phyloP scores from a whole-genome alignment of 2,113 vertebrate species.

The Aspidoscelis tigris region DNA sequence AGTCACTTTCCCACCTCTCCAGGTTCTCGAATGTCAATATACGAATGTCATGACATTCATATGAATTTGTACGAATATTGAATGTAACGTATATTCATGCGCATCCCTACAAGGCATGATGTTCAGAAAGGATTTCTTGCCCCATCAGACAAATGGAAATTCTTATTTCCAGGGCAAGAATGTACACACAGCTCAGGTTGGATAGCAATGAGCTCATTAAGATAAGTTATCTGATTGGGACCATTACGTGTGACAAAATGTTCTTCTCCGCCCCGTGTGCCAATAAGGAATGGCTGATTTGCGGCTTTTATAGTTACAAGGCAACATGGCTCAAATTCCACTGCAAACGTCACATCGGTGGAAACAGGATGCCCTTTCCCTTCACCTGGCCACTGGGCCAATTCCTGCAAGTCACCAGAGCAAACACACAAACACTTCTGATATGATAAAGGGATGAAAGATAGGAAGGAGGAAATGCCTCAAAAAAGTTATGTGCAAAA shows the following conservation, averaged over 20 bases:
- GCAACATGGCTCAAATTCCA: neutral
- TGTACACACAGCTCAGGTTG: neutral
- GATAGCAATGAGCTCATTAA: neutral
- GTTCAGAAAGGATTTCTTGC: neutral
- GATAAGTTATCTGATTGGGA: neutral
- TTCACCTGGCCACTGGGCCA: neutral
- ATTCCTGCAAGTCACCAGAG: neutral
- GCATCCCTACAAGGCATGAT: no score
- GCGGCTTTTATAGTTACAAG: neutral
- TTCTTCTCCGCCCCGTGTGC: neutral
- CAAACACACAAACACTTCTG: neutral
- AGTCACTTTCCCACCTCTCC: no score
- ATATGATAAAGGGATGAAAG: neutral
- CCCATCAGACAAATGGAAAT: no score
- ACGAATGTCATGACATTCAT: no score
- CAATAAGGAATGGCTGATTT: constrained; percentile 12
- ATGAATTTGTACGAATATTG: no score
- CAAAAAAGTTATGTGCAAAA: neutral
- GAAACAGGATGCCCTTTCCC: neutral
- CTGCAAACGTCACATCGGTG: neutral
- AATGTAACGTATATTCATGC: no score
- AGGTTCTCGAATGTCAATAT: no score
- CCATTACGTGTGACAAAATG: fast-evolving
- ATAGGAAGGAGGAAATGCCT: neutral
- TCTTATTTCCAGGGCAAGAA: neutral